Evolutionary conservation across 2,888 invertebrate species (phyloP), one percentile per base, ranked within the genome.

Genomic region (Lottia scabra): DNA sequence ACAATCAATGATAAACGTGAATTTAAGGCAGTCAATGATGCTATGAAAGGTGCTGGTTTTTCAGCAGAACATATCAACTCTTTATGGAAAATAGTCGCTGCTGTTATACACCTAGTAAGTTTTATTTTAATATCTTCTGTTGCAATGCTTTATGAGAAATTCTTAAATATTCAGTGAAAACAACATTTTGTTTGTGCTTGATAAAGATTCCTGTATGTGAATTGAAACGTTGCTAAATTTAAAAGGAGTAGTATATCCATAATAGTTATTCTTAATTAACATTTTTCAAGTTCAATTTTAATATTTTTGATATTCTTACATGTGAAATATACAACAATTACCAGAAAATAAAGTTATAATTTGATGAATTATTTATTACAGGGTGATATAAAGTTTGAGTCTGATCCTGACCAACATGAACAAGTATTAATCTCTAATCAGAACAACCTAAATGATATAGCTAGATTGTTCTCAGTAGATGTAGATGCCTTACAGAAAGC

Each of bases 71-170:
- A 96, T 83, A 92, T 94, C 13, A 94, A 94, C 72, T 95, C 96
- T 13, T 92, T 98, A 65, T 98, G 98, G 98, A 94, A 94, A 73
- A 93, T 97, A 0, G 93, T 99, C 1, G 96, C 95, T 30, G 96
- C 96, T 16, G 94, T 99, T 77, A 90, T 98, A 70, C 94, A 98
- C 86, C 90, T 99, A 91, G 98, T 95, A 85, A 91, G 92, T 73
- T 26, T 38, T 38, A 10, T 30, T 38, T 38, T 38, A 38, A 5
- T 38, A 8, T 38, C 38, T 30, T 30, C 6, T 30, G n/a, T n/a
- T n/a, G n/a, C n/a, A n/a, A n/a, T n/a, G n/a, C n/a, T n/a, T n/a
- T n/a, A n/a, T n/a, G n/a, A 30, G 30, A 4, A 30, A 30, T 30
- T 30, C 30, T 4, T 30, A 30, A 30, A 30, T 4, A 30, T 30